These are phyloP conservation scores for Anolis apletophallus DNA, from an alignment of 2,797 vertebrate species.

Conservation along the genomic window DNA sequence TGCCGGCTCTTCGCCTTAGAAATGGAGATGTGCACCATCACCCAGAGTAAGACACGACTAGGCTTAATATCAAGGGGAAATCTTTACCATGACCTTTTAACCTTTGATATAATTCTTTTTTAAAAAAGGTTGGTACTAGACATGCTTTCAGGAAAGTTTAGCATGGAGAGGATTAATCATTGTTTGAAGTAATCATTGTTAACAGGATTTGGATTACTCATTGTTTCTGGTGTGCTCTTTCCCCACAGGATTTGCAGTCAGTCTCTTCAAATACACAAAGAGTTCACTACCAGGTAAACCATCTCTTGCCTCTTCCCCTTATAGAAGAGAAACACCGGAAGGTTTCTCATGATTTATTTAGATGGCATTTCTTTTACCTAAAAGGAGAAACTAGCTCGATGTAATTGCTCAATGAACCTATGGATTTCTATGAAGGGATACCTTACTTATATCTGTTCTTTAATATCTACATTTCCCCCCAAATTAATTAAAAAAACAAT, in stretches of 20 bases:
- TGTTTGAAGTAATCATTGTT: slow-evolving; percentile 19
- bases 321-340: slow-evolving; percentile 3
- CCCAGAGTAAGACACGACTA: no score
- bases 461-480: no score
- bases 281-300: slow-evolving; percentile 95
- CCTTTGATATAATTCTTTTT: no score
- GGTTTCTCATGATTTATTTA: neutral
- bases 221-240: slow-evolving; percentile 41
- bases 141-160: neutral
- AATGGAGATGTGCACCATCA: no score
- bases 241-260: slow-evolving; percentile 79
- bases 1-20: no score
- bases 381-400: neutral
- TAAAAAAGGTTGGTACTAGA: neutral
- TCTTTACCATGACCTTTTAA: no score
- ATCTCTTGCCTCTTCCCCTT: slow-evolving; percentile 36
- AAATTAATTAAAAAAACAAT: no score
- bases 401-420: neutral
- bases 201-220: slow-evolving; percentile 23
- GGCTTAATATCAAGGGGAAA: no score
- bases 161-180: neutral
- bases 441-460: neutral
- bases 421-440: neutral
- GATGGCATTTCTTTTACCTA: neutral
- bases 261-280: slow-evolving; percentile 84